Evolutionary conservation across 1,140 invertebrate genomes (phyloP).

Genomic region (Hyles vespertilio): DNA sequence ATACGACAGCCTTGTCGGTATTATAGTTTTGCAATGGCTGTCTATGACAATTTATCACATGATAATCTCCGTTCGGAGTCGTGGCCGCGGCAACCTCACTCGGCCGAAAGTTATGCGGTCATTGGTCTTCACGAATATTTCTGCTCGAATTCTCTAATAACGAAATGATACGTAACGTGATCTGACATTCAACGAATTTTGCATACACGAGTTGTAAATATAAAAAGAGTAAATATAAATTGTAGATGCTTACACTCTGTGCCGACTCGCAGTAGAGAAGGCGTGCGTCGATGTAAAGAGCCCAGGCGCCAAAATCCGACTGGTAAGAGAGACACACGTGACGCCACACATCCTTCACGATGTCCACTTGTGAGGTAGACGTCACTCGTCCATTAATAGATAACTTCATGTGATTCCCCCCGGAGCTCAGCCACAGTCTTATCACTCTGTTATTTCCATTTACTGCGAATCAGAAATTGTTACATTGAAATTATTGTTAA

Average conservation of each 20-base stretch:
- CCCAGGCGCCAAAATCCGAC: conserved; percentile 76
- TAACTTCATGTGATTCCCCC: conserved; percentile 75
- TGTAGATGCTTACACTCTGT: conserved; percentile 64
- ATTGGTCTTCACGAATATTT: conserved; percentile 13
- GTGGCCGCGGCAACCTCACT: conserved; percentile 26
- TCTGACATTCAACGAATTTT: background rate
- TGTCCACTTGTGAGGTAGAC: conserved; percentile 61
- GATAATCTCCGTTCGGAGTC: conserved; percentile 26
- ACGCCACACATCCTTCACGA: conserved; percentile 78
- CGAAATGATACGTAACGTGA: background rate
- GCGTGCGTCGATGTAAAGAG: conserved; percentile 77
- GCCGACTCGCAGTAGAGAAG: conserved; percentile 68
- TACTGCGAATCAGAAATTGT: no score
- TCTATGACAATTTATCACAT: conserved; percentile 31
- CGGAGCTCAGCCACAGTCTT: conserved; percentile 77
- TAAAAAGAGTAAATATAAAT: background rate
- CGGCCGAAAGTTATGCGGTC: conserved; percentile 10
- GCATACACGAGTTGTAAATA: background rate
- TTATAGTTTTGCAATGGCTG: conserved; percentile 34
- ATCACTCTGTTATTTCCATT: conserved; percentile 77
- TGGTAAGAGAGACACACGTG: conserved; percentile 82
- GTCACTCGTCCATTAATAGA: conserved; percentile 75
- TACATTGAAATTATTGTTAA: no score
- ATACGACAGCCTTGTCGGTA: conserved; percentile 22
- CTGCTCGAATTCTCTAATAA: background rate